A percentile compares a stretch with the other conserved stretches of the same genome.
Evolutionary conservation across 30 jellyfish, hydroid and myxozoan species (phyloP).

Genomic region (Aurelia coerulea): DNA sequence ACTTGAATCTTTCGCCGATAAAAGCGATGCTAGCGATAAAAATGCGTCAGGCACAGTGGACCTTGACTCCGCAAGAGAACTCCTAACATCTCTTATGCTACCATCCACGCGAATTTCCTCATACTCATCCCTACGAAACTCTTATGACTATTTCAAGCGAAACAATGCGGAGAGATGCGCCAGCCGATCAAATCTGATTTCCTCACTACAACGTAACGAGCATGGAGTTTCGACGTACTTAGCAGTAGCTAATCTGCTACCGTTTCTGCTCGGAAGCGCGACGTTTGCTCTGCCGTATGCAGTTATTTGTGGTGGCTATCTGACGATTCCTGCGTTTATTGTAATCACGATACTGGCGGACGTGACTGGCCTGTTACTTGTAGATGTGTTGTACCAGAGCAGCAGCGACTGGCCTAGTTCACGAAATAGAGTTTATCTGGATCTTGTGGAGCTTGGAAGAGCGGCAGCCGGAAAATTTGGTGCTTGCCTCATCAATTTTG

Average conservation of each 20-base stretch:
- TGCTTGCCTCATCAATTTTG: slow-evolving; percentile 32
- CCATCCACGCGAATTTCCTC: slow-evolving; percentile 59
- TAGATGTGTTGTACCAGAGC: slow-evolving; percentile 68
- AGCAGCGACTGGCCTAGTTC: not conserved
- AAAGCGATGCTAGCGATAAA: slow-evolving; percentile 8
- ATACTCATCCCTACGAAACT: slow-evolving; percentile 40
- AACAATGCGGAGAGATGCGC: slow-evolving; percentile 18
- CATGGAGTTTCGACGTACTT: slow-evolving; percentile 55
- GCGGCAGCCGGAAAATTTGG: slow-evolving; percentile 65
- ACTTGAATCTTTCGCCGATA: slow-evolving; percentile 3
- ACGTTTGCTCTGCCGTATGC: slow-evolving; percentile 67
- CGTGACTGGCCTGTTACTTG: slow-evolving; percentile 51
- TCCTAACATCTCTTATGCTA: slow-evolving; percentile 56
- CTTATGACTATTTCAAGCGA: slow-evolving; percentile 32
- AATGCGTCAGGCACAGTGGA: too few relatives aligned
- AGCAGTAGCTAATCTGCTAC: slow-evolving; percentile 64
- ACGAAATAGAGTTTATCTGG: slow-evolving; percentile 34
- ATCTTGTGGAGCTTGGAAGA: slow-evolving; percentile 53
- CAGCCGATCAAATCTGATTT: slow-evolving; percentile 21
- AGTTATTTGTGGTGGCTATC: slow-evolving; percentile 63
- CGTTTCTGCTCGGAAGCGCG: slow-evolving; percentile 61
- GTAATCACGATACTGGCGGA: slow-evolving; percentile 56
- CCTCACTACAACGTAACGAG: slow-evolving; percentile 29
- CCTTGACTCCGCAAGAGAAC: slow-evolving; percentile 1
- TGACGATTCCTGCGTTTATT: slow-evolving; percentile 42